Evolutionary conservation across 2,797 vertebrate genomes (phyloP).

Genomic region (Enteromius radiatus): DNA sequence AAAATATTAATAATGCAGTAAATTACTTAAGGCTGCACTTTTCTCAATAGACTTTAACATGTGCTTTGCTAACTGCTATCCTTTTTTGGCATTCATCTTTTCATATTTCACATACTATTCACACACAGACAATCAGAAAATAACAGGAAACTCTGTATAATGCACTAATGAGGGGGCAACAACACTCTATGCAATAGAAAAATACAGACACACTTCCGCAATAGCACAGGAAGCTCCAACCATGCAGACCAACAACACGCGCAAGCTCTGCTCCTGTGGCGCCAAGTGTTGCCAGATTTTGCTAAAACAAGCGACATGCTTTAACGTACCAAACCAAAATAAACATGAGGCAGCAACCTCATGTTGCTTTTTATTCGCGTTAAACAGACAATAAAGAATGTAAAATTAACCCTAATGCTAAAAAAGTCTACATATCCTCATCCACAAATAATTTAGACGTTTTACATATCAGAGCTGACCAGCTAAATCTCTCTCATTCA

Average conservation of each 20-base stretch:
- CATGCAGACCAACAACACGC: constrained; percentile 47
- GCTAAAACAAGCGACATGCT: not conserved
- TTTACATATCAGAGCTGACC: not conserved
- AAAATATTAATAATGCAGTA: not conserved
- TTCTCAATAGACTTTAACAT: not conserved
- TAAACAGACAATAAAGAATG: not conserved
- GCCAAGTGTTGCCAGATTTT: constrained; percentile 18
- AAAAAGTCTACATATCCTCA: not conserved
- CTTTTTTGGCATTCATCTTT: not conserved
- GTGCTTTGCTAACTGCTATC: not conserved
- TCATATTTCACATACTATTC: constrained; percentile 2
- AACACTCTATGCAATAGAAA: constrained; percentile 55
- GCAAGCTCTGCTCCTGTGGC: constrained; percentile 12
- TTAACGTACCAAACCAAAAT: not conserved
- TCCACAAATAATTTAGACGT: not conserved
- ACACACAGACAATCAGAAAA: constrained; percentile 36
- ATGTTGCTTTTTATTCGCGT: not conserved
- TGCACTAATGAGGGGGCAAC: constrained; percentile 46
- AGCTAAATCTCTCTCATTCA: not conserved
- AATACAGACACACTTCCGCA: constrained; percentile 75
- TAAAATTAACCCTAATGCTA: not conserved
- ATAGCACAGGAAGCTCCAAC: constrained; percentile 71
- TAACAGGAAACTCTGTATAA: constrained; percentile 53
- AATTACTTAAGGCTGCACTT: not conserved
- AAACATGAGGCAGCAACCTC: too few species aligned